Base-by-base conservation (phyloP, 2,113 vertebrate species). In the Trichechus manatus region DNA sequence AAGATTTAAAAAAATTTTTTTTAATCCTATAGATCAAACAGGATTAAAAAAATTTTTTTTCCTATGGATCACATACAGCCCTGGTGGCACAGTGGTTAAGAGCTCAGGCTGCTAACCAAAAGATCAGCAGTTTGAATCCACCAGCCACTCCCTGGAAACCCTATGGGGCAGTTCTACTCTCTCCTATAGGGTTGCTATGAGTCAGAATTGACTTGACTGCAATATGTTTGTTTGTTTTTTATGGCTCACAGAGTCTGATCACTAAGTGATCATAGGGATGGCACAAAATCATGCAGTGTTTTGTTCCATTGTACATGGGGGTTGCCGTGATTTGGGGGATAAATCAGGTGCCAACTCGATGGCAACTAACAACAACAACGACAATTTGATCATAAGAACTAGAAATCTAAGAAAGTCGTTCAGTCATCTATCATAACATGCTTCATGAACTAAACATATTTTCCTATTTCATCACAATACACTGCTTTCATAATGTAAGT, bases 361-460 rank as follows among this genome's bases (percentile, higher is more conserved):
- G 36, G 22, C 72, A 36, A 23, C 72, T 42, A 74, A 36, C 70
- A 36, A 72, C 9, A 23, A 70, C 36, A 23, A 39, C 9, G 39
- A 74, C 72, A 75, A 78, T 74, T 68, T 59, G 33, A 64, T 50
- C 22, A 50, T 6, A 10, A 87, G 56, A 93, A 87, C 22, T 61
- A 82, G n/a, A 91, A 96, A 93, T 19, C 9, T 47, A 74, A 93
- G 50, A 82, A 50, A 93, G 29, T 2, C 25, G 81, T 42, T 68
- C 74, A 80, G 14, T 63, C 42, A 79, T 66, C 11, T 89, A 93
- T 56, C 72, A 29, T 68, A 53, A 44, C 39, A 27, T 13, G 13
- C 2, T 47, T 95, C 68, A 66, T 36, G 75, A 90, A 89, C 36
- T 70, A 82, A 66, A 5, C 22, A 6, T 64, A 20, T 63, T 78